phyloP scores from a whole-genome alignment of 2,888 invertebrate genomes.

The Eupsilia transversa region DNA sequence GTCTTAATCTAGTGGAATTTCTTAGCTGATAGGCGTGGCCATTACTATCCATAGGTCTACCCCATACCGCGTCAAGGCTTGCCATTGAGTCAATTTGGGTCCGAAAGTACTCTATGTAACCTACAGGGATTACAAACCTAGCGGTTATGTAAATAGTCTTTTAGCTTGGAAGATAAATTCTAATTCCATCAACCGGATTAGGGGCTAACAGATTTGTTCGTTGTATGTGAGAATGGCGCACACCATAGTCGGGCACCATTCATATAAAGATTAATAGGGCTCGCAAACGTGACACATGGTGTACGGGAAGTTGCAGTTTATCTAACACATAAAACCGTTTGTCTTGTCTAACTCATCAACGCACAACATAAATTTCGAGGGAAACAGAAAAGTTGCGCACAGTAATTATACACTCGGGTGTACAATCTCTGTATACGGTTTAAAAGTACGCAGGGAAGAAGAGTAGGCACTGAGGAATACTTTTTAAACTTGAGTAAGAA shows the following conservation, averaged over 20 bases:
- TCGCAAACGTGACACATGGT: constrained; percentile 59
- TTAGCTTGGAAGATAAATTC: constrained; percentile 52
- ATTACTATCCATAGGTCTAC: constrained; percentile 2
- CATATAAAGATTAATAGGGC: constrained; percentile 67
- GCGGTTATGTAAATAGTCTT: constrained; percentile 55
- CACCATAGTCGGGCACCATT: constrained; percentile 45
- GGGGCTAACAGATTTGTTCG: constrained; percentile 53
- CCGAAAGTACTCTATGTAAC: constrained; percentile 36
- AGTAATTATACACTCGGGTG: constrained; percentile 62
- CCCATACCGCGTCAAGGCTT: constrained; percentile 26
- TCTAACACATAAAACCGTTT: constrained; percentile 67
- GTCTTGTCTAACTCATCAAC: constrained; percentile 70
- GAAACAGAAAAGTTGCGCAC: constrained; percentile 61
- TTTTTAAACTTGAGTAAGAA: constrained; percentile 35
- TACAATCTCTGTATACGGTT: constrained; percentile 45
- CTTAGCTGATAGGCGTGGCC: not conserved
- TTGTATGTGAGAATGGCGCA: constrained; percentile 39
- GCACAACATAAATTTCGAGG: constrained; percentile 62
- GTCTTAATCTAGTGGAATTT: not conserved
- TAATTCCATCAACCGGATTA: constrained; percentile 57
- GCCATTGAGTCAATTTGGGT: constrained; percentile 33
- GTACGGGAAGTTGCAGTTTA: constrained; percentile 63
- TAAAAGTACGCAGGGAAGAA: constrained; percentile 33
- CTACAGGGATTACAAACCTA: constrained; percentile 39
- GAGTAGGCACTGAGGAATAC: constrained; percentile 34